Conservation (phyloP, 2,113 vertebrate genomes). For the Eulacestoma nigropectus region DNA sequence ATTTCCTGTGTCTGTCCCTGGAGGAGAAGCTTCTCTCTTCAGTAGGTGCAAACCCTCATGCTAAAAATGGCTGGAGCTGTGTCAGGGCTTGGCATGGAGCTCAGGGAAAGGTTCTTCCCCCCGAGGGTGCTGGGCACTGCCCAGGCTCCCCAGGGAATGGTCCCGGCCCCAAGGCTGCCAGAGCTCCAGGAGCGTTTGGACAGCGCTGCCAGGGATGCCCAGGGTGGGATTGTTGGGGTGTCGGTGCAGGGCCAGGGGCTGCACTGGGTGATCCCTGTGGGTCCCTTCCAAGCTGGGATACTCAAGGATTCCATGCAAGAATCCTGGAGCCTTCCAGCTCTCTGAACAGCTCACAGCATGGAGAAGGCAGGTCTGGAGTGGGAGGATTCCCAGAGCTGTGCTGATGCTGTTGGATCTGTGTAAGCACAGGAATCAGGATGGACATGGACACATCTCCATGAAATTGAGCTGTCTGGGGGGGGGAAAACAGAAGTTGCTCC, state of each 20-base stretch:
- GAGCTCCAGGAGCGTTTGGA: not conserved
- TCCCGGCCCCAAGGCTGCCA: not conserved
- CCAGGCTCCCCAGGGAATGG: not conserved
- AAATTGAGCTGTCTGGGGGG: rapidly evolving
- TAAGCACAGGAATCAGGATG: not conserved
- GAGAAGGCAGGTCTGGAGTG: not conserved
- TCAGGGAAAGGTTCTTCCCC: not conserved
- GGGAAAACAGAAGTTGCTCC: not conserved
- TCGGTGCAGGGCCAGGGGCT: not conserved
- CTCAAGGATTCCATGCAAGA: not conserved
- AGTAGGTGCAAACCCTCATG: not conserved
- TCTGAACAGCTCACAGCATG: not conserved
- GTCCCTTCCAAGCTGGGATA: not conserved
- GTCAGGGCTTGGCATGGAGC: not conserved
- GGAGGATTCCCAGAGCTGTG: not conserved
- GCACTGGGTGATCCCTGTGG: not conserved
- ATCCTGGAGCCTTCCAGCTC: not conserved
- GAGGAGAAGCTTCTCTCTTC: not conserved
- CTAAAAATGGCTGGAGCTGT: not conserved
- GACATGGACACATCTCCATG: rapidly evolving
- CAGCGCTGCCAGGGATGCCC: not conserved
- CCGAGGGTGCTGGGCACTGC: not conserved
- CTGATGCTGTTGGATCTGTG: not conserved
- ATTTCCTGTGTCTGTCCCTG: not conserved
- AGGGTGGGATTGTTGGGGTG: not conserved